Conservation (phyloP, 2,113 vertebrate species). For the Mastomys coucha region DNA sequence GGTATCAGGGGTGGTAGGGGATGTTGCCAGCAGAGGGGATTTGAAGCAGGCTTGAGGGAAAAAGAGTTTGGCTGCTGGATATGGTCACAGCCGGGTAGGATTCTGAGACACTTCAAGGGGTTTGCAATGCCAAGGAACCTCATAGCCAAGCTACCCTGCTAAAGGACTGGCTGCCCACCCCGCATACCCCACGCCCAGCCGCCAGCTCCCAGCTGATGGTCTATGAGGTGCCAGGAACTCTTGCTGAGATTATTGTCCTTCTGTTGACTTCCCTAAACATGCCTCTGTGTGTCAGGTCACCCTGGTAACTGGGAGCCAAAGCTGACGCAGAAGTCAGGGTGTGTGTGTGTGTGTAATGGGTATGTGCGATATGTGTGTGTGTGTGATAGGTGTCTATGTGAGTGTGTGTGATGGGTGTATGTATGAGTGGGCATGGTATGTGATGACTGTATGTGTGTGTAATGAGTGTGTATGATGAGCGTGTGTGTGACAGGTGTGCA, state of each 20-base stretch:
- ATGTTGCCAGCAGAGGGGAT: background rate
- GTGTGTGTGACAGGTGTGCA: background rate
- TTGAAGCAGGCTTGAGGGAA: too few relatives aligned
- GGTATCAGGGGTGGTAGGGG: background rate
- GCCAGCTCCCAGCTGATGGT: background rate
- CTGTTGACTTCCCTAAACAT: slow-evolving; percentile 21
- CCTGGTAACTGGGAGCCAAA: background rate
- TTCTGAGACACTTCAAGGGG: background rate
- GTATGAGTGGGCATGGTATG: background rate
- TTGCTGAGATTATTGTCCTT: slow-evolving; percentile 15
- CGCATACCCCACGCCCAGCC: background rate
- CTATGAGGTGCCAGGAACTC: slow-evolving; percentile 4
- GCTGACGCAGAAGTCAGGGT: background rate
- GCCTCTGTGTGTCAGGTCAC: slow-evolving; percentile 43
- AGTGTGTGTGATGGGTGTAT: background rate
- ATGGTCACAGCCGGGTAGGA: background rate
- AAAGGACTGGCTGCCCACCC: background rate
- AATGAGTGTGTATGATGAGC: background rate
- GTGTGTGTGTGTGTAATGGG: too few relatives aligned
- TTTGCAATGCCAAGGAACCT: background rate
- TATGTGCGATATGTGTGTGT: background rate
- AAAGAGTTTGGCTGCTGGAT: background rate
- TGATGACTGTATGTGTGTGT: background rate
- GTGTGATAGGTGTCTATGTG: background rate
- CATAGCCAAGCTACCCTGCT: background rate